These are phyloP conservation scores for Kryphioiulus occultus DNA, from an alignment of 2,888 invertebrate species.

Conservation along the genomic window DNA sequence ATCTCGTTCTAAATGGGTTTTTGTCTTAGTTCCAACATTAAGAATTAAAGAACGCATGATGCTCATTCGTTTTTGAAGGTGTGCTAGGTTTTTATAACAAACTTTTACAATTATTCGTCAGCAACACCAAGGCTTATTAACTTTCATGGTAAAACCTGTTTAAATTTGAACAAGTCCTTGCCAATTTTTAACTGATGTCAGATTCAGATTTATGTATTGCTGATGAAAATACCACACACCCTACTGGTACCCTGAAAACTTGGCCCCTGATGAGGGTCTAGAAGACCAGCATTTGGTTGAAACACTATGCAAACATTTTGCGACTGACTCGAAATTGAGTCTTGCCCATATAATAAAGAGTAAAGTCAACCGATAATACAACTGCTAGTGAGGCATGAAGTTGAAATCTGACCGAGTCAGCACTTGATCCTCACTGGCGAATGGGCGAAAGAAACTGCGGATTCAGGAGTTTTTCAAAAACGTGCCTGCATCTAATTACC, in stretches of 20 bases:
- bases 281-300: not conserved
- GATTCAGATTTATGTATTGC: too few species aligned
- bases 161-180: too few species aligned
- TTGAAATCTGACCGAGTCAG: slow-evolving; percentile 1
- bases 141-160: too few species aligned
- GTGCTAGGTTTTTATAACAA: too few species aligned
- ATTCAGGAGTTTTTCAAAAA: not conserved
- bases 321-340: slow-evolving; percentile 17
- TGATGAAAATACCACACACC: too few species aligned
- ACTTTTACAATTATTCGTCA: too few species aligned
- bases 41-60: too few species aligned
- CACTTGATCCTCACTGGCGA: not conserved
- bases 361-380: slow-evolving; percentile 32
- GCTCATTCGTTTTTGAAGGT: too few species aligned
- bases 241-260: too few species aligned
- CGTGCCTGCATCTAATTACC: not conserved
- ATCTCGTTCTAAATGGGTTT: not conserved
- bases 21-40: not conserved
- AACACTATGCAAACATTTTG: not conserved
- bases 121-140: too few species aligned
- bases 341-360: slow-evolving; percentile 32
- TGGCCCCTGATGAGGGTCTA: not conserved
- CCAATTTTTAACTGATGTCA: too few species aligned
- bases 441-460: not conserved
- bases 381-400: slow-evolving; percentile 35